These are phyloP conservation scores for Zaprionus ghesquierei DNA, from an alignment of 1,140 invertebrate species.

Conservation along the genomic window DNA sequence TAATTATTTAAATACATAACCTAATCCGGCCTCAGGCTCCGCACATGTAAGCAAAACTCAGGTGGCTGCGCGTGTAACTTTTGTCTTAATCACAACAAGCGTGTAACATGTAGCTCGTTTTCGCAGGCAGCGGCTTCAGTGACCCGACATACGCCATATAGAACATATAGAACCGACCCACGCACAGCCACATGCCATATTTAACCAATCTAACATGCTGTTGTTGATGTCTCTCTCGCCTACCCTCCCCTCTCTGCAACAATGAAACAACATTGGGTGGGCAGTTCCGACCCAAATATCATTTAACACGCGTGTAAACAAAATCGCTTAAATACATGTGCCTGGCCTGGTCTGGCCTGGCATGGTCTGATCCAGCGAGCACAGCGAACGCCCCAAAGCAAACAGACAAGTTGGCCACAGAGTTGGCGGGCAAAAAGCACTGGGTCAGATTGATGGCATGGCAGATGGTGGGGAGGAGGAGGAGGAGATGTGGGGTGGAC, in stretches of 20 bases:
- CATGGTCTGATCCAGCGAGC: not conserved
- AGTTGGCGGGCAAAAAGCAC: conserved; percentile 7
- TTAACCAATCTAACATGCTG: conserved; percentile 2
- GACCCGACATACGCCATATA: conserved; percentile 1
- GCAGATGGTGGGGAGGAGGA: not conserved
- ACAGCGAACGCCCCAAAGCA: conserved; percentile 24
- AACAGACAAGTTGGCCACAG: conserved; percentile 28
- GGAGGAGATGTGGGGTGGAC: not conserved
- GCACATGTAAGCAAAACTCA: not conserved
- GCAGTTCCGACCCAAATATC: conserved; percentile 40
- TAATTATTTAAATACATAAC: not conserved
- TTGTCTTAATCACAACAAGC: not conserved
- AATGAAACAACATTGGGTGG: conserved; percentile 4
- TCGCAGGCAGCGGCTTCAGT: not conserved
- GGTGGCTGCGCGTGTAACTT: not conserved
- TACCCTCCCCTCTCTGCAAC: not conserved
- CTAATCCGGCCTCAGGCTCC: not conserved
- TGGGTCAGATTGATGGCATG: conserved; percentile 1
- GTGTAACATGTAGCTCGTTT: conserved; percentile 11
- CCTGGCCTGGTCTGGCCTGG: not conserved
- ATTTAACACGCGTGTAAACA: conserved; percentile 60
- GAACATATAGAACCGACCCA: not conserved
- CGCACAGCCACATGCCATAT: not conserved
- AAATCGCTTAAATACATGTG: conserved; percentile 43
- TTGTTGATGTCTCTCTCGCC: not conserved